Conservation (phyloP, 1,140 invertebrate genomes). For the Nomia melanderi region DNA sequence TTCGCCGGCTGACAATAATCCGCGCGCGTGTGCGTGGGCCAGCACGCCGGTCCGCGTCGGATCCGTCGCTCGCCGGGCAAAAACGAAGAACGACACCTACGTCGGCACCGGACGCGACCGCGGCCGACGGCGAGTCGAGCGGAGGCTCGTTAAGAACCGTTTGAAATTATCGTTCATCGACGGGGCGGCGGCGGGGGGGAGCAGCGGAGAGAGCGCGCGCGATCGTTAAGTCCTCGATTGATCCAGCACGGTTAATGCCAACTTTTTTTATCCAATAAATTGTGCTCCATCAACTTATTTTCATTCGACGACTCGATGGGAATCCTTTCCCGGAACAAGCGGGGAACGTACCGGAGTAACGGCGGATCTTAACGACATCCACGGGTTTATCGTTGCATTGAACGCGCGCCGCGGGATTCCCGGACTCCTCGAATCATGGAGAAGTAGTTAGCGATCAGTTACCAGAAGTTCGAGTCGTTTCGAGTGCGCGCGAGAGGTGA, state of each 20-base stretch:
- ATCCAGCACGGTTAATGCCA: neutral
- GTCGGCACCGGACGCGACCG: conserved; percentile 27
- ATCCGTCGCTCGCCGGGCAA: conserved; percentile 56
- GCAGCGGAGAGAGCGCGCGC: neutral
- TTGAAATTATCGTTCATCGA: conserved; percentile 1
- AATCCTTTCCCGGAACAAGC: neutral
- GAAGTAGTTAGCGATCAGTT: neutral
- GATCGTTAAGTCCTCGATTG: conserved; percentile 26
- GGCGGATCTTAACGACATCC: neutral
- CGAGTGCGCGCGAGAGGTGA: too few relatives aligned
- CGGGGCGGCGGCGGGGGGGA: neutral
- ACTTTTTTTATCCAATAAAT: neutral
- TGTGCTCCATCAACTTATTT: neutral
- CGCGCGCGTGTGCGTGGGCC: conserved; percentile 46
- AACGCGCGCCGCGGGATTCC: too few relatives aligned
- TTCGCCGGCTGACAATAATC: conserved; percentile 68
- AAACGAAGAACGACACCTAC: conserved; percentile 17
- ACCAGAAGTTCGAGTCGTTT: too few relatives aligned
- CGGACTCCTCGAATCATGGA: neutral
- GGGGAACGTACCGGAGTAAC: neutral
- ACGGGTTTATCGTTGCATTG: too few relatives aligned
- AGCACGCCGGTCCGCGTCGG: conserved; percentile 65
- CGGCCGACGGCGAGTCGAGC: neutral
- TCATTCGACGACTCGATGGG: neutral
- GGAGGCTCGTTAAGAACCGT: conserved; percentile 25